phyloP scores from a whole-genome alignment of 2,888 invertebrate species.

The Phanerotoma sp. region DNA sequence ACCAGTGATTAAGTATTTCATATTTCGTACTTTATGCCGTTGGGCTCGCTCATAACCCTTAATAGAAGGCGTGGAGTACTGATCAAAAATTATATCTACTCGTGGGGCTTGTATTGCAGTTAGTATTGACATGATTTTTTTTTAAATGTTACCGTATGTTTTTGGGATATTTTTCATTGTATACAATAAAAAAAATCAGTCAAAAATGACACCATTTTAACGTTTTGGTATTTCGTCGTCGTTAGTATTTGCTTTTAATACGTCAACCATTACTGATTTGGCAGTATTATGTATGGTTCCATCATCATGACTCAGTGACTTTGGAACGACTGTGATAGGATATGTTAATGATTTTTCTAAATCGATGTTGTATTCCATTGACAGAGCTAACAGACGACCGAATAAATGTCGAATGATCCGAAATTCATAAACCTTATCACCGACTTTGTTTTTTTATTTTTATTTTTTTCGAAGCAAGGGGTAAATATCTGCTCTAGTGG shows the following conservation, averaged over 20 bases:
- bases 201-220: slow-evolving; percentile 39
- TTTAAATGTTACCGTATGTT: slow-evolving; percentile 40
- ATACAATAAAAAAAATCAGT: slow-evolving; percentile 44
- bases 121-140: slow-evolving; percentile 37
- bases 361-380: slow-evolving; percentile 27
- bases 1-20: slow-evolving; percentile 23
- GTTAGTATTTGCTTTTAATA: slow-evolving; percentile 17
- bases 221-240: not conserved
- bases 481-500: too few species aligned
- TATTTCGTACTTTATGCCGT: not conserved
- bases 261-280: slow-evolving; percentile 35
- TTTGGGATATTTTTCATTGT: slow-evolving; percentile 39
- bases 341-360: slow-evolving; percentile 35
- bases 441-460: slow-evolving; percentile 9
- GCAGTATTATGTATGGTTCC: slow-evolving; percentile 38
- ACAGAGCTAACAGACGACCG: slow-evolving; percentile 20
- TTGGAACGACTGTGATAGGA: slow-evolving; percentile 37
- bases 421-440: slow-evolving; percentile 15
- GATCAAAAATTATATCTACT: slow-evolving; percentile 17
- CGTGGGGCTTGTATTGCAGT: slow-evolving; percentile 14
- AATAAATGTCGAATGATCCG: slow-evolving; percentile 15
- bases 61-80: slow-evolving; percentile 22
- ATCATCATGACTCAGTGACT: slow-evolving; percentile 36
- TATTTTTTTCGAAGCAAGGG: slow-evolving; percentile 7
- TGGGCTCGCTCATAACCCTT: slow-evolving; percentile 19